These are phyloP conservation scores for rabbit (Oryctolagus cuniculus) DNA, from an alignment of 2,113 vertebrate genomes.

Conservation along the genomic window DNA sequence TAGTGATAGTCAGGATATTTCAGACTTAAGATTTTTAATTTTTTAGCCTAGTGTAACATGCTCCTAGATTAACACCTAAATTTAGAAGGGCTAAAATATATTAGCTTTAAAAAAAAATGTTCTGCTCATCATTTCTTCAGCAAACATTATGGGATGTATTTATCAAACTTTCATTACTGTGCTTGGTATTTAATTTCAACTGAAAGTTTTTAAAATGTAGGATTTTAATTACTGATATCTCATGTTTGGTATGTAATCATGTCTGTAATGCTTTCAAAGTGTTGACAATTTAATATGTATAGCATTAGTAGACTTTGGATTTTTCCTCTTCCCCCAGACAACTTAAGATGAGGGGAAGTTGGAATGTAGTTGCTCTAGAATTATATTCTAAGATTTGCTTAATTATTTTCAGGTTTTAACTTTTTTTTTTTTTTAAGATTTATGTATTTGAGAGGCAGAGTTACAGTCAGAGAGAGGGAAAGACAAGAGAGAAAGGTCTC, in stretches of 20 bases:
- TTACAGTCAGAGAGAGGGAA: too few species aligned
- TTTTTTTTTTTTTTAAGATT: background rate
- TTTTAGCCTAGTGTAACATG: conserved; percentile 60
- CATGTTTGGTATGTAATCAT: conserved; percentile 4
- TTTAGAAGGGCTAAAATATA: conserved; percentile 47
- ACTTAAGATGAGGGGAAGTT: conserved; percentile 14
- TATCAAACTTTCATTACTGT: conserved; percentile 25
- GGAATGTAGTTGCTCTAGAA: conserved; percentile 4
- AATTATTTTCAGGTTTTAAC: conserved; percentile 59
- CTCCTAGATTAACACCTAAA: conserved; percentile 33
- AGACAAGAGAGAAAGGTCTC: too few species aligned
- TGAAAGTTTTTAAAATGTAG: conserved; percentile 42
- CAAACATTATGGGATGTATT: background rate
- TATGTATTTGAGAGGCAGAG: too few species aligned
- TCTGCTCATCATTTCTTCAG: conserved; percentile 43
- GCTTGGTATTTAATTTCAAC: conserved; percentile 53
- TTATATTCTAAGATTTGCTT: conserved; percentile 60
- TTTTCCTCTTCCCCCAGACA: background rate
- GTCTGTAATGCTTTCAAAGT: conserved; percentile 7
- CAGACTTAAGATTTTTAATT: conserved; percentile 50
- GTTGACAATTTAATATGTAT: background rate
- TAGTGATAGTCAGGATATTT: conserved; percentile 54
- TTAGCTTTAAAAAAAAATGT: background rate
- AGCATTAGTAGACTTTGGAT: background rate
- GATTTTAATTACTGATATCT: conserved; percentile 47